Percentiles rank a stretch among this genome's conserved stretches.
Evolutionary conservation across 2,797 vertebrate species (phyloP).

Genomic region (Gadopsis bispinosus): DNA sequence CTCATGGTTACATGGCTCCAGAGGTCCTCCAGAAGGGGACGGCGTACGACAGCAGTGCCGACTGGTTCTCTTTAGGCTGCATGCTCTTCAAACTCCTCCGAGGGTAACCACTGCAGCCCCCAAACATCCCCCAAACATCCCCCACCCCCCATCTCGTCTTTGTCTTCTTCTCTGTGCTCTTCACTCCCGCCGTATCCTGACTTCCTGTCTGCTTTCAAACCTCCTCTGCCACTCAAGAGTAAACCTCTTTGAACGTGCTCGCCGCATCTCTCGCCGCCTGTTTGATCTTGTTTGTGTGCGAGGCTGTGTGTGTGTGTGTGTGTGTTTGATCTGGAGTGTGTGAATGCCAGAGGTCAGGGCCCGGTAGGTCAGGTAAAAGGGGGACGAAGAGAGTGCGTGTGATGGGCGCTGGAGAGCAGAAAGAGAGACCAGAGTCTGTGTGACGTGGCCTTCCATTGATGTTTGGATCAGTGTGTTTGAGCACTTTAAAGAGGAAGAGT

Average conservation of each 20-base stretch:
- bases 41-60: conserved; percentile 96
- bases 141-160: neutral
- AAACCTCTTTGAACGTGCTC: conserved; percentile 39
- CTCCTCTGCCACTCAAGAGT: conserved; percentile 17
- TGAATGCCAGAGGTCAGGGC: conserved; percentile 83
- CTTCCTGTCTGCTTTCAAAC: conserved; percentile 48
- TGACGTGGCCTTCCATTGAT: conserved; percentile 66
- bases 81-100: conserved; percentile 99
- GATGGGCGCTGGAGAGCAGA: conserved; percentile 17
- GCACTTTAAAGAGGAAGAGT: conserved; percentile 63
- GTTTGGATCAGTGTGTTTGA: conserved; percentile 69
- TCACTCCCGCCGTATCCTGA: conserved; percentile 5
- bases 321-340: conserved; percentile 78
- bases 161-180: conserved; percentile 9
- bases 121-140: too few species aligned
- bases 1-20: conserved; percentile 98
- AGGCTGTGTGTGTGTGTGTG: conserved; percentile 31
- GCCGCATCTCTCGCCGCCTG: conserved; percentile 22
- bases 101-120: conserved; percentile 85
- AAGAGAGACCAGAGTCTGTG: conserved; percentile 29
- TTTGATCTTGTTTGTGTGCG: conserved; percentile 59
- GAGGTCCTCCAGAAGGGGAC: conserved; percentile 99
- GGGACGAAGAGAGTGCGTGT: conserved; percentile 1
- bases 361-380: conserved; percentile 74
- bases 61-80: conserved; percentile 99